Base-by-base conservation (phyloP, 2,888 invertebrate genomes). In the Megamerina dolium region DNA sequence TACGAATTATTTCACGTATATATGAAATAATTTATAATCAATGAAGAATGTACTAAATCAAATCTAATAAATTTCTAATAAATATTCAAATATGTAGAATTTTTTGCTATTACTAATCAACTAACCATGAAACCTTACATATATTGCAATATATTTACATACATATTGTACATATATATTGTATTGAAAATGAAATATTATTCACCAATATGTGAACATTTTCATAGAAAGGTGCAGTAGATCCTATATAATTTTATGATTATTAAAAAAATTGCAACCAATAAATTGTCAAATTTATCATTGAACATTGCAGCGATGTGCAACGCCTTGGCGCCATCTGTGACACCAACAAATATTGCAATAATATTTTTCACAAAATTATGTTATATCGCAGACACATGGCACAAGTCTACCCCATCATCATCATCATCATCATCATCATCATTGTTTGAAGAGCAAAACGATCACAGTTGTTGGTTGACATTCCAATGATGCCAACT, bases 201-300 rank as follows among this genome's bases (percentile, higher is more conserved):
- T n/a, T n/a, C n/a, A n/a, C n/a, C n/a, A n/a, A n/a, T n/a, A n/a
- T n/a, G n/a, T n/a, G n/a, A n/a, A n/a, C n/a, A n/a, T n/a, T n/a
- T n/a, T n/a, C n/a, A n/a, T n/a, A n/a, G n/a, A n/a, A n/a, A n/a
- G n/a, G n/a, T n/a, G n/a, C 13, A 31, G 31, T n/a, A 31, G 12
- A 12, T 12, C 6, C 13, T 13, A 13, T 31, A 13, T 14, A 26
- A 14, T 26, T 26, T 26, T 9, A 26, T 26, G 23, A 37, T 10
- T 16, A 26, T 26, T 18, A 29, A 18, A 37, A 50, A 41, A 50
- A 54, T 54, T 48, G 49, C 55, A 46, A 51, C 49, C 54, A 51
- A 64, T 64, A 62, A 64, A 63, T 58, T 59, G 62, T 62, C 59
- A 61, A 64, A 64, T 64, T 64, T 63, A 63, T 64, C 65, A 64